Conservation (phyloP, 2,888 invertebrate genomes). For the Drosophila limbata region DNA sequence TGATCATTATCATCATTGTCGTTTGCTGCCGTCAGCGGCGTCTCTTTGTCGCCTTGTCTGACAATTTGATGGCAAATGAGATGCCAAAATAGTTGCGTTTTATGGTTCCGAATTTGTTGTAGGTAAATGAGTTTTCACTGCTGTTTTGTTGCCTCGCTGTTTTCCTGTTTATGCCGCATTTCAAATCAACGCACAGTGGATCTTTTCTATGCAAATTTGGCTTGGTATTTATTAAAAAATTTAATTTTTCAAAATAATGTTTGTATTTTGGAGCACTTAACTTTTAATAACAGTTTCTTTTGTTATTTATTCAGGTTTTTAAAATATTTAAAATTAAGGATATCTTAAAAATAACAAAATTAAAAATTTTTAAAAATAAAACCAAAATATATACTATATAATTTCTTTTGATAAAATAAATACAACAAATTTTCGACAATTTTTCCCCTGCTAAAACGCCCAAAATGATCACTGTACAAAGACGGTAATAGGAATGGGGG, state of each 20-base stretch:
- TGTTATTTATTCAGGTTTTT: no score
- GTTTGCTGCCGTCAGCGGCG: slow-evolving; percentile 45
- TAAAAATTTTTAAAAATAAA: no score
- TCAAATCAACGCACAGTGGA: slow-evolving; percentile 6
- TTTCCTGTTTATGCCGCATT: slow-evolving; percentile 36
- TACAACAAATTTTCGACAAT: neutral
- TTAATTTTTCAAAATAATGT: no score
- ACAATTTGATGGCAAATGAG: slow-evolving; percentile 67
- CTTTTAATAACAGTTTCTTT: no score
- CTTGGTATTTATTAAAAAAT: no score
- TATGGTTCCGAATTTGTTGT: slow-evolving; percentile 55
- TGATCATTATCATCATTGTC: slow-evolving; percentile 16
- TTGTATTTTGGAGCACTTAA: no score
- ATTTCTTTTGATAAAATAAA: neutral
- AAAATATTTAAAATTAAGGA: no score
- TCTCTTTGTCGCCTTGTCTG: slow-evolving; percentile 58
- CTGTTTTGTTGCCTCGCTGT: slow-evolving; percentile 34
- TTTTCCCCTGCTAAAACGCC: neutral
- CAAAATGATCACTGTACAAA: neutral
- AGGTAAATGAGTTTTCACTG: slow-evolving; percentile 68
- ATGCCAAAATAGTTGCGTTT: slow-evolving; percentile 77
- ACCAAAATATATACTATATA: no score
- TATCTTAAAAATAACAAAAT: no score
- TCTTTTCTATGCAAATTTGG: neutral
- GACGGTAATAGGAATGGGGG: neutral